A percentile compares a stretch with the other conserved stretches of the same genome.
These are phyloP conservation scores for Acrocephalus arundinaceus DNA, from an alignment of 2,113 vertebrate genomes.

Conservation along the genomic window DNA sequence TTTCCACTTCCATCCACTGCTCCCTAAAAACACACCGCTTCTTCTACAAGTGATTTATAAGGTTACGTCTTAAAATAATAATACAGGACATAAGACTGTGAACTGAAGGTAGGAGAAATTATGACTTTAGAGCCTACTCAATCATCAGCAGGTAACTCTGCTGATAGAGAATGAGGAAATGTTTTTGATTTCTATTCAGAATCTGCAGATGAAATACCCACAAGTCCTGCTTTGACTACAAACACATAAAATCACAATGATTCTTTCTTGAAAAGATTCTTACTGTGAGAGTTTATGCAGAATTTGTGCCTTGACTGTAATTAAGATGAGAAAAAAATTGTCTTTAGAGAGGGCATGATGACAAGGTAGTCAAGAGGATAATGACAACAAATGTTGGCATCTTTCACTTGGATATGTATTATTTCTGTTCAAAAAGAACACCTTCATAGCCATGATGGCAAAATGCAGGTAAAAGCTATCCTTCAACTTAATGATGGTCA, in stretches of 20 bases:
- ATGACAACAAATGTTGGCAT: not conserved
- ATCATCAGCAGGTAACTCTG: not conserved
- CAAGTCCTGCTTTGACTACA: not conserved
- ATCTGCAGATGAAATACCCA: not conserved
- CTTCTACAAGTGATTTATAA: not conserved
- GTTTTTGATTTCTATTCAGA: not conserved
- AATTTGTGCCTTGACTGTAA: slow-evolving; percentile 2
- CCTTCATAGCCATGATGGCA: not conserved
- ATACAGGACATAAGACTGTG: not conserved
- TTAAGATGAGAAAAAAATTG: not conserved
- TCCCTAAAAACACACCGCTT: not conserved
- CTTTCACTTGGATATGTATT: not conserved
- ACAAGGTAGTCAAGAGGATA: not conserved
- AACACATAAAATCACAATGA: not conserved
- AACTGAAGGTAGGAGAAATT: not conserved
- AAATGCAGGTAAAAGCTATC: not conserved
- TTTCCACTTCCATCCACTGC: not conserved
- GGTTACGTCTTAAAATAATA: not conserved
- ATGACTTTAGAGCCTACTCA: not conserved
- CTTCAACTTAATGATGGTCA: not conserved
- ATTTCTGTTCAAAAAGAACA: not conserved
- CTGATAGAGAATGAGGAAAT: not conserved
- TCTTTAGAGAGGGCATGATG: not conserved
- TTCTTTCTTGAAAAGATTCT: not conserved
- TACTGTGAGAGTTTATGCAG: not conserved